A percentile compares a stretch with the other conserved stretches of the same genome.
Evolutionary conservation across 64 coral and sea anemone genomes (phyloP).

Genomic region (Montipora cactus): DNA sequence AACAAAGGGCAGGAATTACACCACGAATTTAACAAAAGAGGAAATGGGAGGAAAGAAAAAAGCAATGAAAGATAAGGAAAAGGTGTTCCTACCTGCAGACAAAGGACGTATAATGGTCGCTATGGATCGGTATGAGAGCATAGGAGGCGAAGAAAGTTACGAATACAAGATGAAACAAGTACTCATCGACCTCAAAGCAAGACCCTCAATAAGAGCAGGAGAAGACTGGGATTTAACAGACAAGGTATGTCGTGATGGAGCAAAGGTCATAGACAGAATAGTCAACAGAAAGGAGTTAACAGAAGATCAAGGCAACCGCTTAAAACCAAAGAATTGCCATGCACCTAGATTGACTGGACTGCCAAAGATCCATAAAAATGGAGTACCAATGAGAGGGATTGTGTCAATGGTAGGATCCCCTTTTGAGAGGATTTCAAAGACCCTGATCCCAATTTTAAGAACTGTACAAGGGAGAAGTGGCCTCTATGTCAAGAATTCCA

Average conservation of each 20-base stretch:
- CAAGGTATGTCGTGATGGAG: background rate
- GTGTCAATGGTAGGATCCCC: no score
- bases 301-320: no score
- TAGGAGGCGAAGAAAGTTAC: constrained; percentile 18
- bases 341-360: constrained; percentile 16
- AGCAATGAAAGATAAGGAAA: constrained; percentile 7
- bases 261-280: no score
- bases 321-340: constrained; percentile 11
- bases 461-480: background rate
- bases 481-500: no score
- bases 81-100: background rate
- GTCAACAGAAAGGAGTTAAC: background rate
- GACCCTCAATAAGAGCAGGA: background rate
- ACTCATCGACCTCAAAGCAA: constrained; percentile 5
- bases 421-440: background rate
- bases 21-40: background rate
- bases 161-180: background rate
- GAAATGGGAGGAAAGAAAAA: constrained; percentile 1
- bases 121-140: background rate
- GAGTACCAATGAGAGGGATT: no score
- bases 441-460: constrained; percentile 22
- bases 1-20: background rate
- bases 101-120: constrained; percentile 3
- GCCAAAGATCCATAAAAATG: background rate
- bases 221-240: background rate